A percentile compares a stretch with the other conserved stretches of the same genome.
phyloP scores from a whole-genome alignment of 2,888 invertebrate species.

The Subacronicta megacephala region DNA sequence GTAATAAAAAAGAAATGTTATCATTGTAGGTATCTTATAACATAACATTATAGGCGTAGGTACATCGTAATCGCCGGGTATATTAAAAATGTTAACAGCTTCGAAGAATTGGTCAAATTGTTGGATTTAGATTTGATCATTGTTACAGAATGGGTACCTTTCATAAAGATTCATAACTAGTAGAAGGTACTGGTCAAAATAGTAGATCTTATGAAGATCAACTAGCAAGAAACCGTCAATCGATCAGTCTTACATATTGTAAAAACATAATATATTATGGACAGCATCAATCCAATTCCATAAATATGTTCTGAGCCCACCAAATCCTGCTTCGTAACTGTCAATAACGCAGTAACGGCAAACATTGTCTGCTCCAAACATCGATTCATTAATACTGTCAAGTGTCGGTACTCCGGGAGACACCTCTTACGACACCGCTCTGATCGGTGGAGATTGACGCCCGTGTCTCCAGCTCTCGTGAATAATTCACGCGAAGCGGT shows the following conservation, averaged over 20 bases:
- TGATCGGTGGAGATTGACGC: conserved; percentile 60
- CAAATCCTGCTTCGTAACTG: conserved; percentile 21
- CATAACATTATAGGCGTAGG: neutral
- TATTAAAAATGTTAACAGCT: too few relatives aligned
- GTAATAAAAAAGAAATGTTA: conserved; percentile 57
- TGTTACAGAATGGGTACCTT: too few relatives aligned
- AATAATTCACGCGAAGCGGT: conserved; percentile 63
- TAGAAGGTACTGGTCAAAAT: too few relatives aligned
- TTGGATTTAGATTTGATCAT: too few relatives aligned
- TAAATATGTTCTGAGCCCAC: conserved; percentile 10
- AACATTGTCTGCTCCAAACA: conserved; percentile 28
- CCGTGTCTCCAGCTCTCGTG: conserved; percentile 54
- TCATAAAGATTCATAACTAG: too few relatives aligned
- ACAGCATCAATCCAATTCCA: conserved; percentile 8
- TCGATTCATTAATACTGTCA: conserved; percentile 57
- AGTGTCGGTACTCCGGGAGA: conserved; percentile 47
- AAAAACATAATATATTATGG: too few relatives aligned
- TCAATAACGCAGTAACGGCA: conserved; percentile 28
- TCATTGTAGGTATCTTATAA: neutral
- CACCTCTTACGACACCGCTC: conserved; percentile 51
- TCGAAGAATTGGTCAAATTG: too few relatives aligned
- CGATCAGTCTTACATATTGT: too few relatives aligned
- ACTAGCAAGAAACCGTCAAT: too few relatives aligned
- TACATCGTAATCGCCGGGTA: neutral
- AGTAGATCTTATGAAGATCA: too few relatives aligned